Conservation (phyloP, 2,888 invertebrate genomes). For the Eretmocerus hayati region DNA sequence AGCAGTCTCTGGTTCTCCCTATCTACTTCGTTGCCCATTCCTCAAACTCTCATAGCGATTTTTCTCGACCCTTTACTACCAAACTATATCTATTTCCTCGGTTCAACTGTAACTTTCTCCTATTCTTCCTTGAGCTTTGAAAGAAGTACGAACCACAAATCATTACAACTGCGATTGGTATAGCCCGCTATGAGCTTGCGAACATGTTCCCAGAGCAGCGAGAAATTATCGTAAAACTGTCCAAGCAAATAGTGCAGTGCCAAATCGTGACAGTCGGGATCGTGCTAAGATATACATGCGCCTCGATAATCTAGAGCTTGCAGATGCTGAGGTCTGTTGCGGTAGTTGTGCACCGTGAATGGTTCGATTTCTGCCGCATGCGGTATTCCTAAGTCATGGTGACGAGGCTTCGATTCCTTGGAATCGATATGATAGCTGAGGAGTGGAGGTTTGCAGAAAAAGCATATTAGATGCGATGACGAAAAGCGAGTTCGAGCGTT, state of each 20-base stretch:
- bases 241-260: constrained; percentile 76
- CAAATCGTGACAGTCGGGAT: constrained; percentile 56
- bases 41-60: too few species aligned
- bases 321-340: constrained; percentile 67
- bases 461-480: constrained; percentile 66
- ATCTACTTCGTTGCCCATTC: constrained; percentile 60
- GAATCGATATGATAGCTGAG: constrained; percentile 47
- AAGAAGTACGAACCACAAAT: constrained; percentile 69
- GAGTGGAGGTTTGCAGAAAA: constrained; percentile 56
- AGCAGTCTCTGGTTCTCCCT: constrained; percentile 68
- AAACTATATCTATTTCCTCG: too few species aligned
- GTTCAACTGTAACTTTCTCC: too few species aligned
- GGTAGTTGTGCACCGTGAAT: constrained; percentile 70
- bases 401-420: constrained; percentile 36
- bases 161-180: constrained; percentile 51
- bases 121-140: constrained; percentile 48
- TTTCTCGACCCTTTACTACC: too few species aligned
- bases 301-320: constrained; percentile 60
- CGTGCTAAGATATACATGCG: constrained; percentile 46
- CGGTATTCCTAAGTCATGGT: constrained; percentile 33
- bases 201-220: constrained; percentile 81
- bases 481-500: constrained; percentile 55
- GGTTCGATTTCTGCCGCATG: constrained; percentile 64
- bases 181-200: constrained; percentile 68
- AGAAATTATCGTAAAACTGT: constrained; percentile 77